Evolutionary conservation across 1,140 invertebrate species (phyloP), one percentile per base, ranked within the genome.

Genomic region (Aphelinus atriplicis): DNA sequence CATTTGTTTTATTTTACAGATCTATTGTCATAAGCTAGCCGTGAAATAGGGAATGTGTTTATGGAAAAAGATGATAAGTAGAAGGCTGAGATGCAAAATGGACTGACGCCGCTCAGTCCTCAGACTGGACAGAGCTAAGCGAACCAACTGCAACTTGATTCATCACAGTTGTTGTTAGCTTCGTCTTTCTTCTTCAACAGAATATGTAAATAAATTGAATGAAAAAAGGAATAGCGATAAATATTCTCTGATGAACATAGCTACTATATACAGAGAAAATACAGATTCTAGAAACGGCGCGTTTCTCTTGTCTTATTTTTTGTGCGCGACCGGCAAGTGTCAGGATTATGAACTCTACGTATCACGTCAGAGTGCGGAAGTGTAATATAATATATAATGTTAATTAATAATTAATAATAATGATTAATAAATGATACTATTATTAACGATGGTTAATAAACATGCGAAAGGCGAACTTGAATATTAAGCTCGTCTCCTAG

Each of bases 361-460:
- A 68, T 80, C 79, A 76, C 53, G 70, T 80, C 76, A 80, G 58
- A 74, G 66, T 77, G 64, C 42, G 78, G 71, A 81, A 79, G 63
- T 85, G 82, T 83, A 86, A 84, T 81, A 82, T 83, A 85, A 85
- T 85, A 85, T 83, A 82, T 83, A 83, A 82, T 83, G 79, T 82
- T 81, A 82, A 82, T 81, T 80, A 80, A 80, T 80, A 78, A 78
- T 79, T 78, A 81, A 79, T 80, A 80, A 70, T 76, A 75, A 73
- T 80, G 62, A 78, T 78, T 80, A 74, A 78, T 78, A 48, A 84
- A 81, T 80, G 82, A 81, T 82, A 82, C 79, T 79, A 82, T 79
- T 78, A 81, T 75, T 75, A 78, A 79, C 26, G 72, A 68, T 74
- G 65, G 58, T 74, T 67, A 62, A 67, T 55, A 66, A 60, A 10